Conservation (phyloP, 2,888 invertebrate species). For the Microplitis manilae region DNA sequence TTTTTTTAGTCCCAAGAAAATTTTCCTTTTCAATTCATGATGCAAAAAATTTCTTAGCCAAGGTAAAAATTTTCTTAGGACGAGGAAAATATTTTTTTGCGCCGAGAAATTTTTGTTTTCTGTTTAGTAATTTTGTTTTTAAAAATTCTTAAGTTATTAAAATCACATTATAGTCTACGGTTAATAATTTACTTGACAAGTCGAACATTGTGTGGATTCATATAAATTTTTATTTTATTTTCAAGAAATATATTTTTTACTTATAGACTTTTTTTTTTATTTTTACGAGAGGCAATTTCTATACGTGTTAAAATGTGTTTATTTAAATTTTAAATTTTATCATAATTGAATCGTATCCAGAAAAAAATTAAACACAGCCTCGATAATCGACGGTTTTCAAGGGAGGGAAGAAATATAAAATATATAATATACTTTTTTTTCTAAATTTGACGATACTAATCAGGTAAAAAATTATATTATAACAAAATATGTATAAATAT, state of each 20-base stretch:
- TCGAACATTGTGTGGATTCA: slow-evolving; percentile 27
- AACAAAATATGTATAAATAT: slow-evolving; percentile 50
- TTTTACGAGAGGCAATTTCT: slow-evolving; percentile 25
- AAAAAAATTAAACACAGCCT: slow-evolving; percentile 59
- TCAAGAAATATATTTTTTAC: background rate
- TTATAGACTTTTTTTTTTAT: slow-evolving; percentile 7
- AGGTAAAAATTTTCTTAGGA: too few species aligned
- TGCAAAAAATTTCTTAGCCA: too few species aligned
- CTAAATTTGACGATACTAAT: slow-evolving; percentile 44
- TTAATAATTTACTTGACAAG: background rate
- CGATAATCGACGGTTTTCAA: slow-evolving; percentile 58
- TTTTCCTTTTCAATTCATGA: too few species aligned
- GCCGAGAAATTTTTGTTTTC: slow-evolving; percentile 4
- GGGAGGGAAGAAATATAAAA: slow-evolving; percentile 60
- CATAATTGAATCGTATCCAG: background rate
- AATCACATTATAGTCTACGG: slow-evolving; percentile 23
- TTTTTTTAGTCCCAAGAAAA: too few species aligned
- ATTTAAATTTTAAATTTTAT: background rate
- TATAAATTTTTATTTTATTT: slow-evolving; percentile 6
- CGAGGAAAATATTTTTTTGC: background rate
- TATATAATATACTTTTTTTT: slow-evolving; percentile 44
- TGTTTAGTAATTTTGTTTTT: slow-evolving; percentile 22
- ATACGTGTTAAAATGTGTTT: background rate
- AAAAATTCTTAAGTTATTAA: slow-evolving; percentile 36
- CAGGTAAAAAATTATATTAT: slow-evolving; percentile 58